Evolutionary conservation across 2,797 vertebrate species (phyloP).

Genomic region (Podarcis lilfordi): DNA sequence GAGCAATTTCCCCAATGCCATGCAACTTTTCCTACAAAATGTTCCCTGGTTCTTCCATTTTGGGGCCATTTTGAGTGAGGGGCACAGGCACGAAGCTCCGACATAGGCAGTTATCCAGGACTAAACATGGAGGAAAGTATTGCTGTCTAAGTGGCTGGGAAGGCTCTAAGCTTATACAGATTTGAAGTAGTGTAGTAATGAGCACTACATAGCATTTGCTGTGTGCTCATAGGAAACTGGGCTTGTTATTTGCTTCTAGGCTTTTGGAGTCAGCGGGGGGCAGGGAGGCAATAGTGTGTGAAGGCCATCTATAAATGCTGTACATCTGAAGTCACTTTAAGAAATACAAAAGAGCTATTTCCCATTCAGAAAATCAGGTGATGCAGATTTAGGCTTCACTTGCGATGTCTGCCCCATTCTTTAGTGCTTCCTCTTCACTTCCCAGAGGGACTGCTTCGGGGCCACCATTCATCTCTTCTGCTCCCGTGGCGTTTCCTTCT

Average conservation of each 20-base stretch:
- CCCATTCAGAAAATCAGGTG: not conserved
- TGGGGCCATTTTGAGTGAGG: not conserved
- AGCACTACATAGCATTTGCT: not conserved
- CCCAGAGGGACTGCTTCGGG: conserved; percentile 46
- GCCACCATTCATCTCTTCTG: conserved; percentile 46
- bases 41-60: not conserved
- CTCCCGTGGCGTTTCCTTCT: conserved; percentile 44
- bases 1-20: not conserved
- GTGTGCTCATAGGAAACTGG: not conserved
- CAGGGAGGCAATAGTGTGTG: not conserved
- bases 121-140: not conserved
- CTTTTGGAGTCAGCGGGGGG: not conserved
- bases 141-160: not conserved
- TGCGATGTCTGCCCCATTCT: conserved; percentile 56
- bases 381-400: conserved; percentile 47
- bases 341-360: conserved; percentile 32
- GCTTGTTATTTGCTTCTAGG: conserved; percentile 5
- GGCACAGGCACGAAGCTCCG: not conserved
- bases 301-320: not conserved
- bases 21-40: not conserved
- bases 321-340: conserved; percentile 41
- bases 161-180: not conserved
- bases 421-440: conserved; percentile 43
- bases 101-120: not conserved
- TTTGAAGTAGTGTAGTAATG: not conserved